Evolutionary conservation across 2,888 invertebrate species (phyloP), one percentile per base, ranked within the genome.

Genomic region (Hetaerina titia): DNA sequence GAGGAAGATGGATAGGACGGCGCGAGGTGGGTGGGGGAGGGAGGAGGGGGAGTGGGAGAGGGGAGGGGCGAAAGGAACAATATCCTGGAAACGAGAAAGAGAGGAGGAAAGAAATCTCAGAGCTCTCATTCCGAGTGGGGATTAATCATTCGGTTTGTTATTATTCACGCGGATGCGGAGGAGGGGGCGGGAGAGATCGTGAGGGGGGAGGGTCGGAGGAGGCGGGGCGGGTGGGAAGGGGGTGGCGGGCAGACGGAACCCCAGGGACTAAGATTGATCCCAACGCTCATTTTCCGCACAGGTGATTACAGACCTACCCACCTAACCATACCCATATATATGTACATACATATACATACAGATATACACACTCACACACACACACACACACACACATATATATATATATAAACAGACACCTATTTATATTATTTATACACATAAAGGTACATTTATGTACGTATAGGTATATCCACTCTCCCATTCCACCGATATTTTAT

Each of bases 221-320:
- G 56, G 45, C 88, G 31, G 88, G 89, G n/a, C 19, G 57, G n/a
- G 31, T 4, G n/a, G 81, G n/a, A n/a, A n/a, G 22, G 81, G 81
- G 81, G 81, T 81, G 81, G 60, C 22, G 89, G 57, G 89, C 22
- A 57, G 89, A 11, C 8, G 60, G 17, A 25, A 25, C n/a, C n/a
- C 11, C 9, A 4, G 64, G 90, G 90, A 90, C 90, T 63, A 92
- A 74, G 92, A 92, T 92, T 92, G 69, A 92, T 92, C 69, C 69
- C 22, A 69, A 22, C 69, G 90, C 64, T 90, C 92, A 56, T 92
- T 92, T 92, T 92, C 92, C 92, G 92, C 92, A 92, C 92, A 92
- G 92, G 57, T 92, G 92, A 92, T 92, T 92, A 92, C 92, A 92
- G 90, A 63, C 92, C 17, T 64, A 22, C 45, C 63, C 63, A 45